Percentiles rank a stretch among this genome's conserved stretches.
Conservation (phyloP, 1,140 invertebrate genomes). For the Campoletis sonorensis region DNA sequence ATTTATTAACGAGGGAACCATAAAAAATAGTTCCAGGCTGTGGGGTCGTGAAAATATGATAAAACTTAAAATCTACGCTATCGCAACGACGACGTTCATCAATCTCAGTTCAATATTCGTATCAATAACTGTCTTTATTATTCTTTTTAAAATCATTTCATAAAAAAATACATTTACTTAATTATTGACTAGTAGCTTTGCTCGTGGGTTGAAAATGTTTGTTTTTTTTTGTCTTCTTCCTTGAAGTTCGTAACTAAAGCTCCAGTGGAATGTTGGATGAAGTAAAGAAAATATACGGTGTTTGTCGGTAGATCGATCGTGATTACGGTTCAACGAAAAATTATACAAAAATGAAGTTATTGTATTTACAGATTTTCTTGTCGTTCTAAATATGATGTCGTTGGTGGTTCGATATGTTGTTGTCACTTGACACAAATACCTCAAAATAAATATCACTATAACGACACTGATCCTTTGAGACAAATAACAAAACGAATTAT, state of each 20-base stretch:
- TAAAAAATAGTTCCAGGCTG: too few relatives aligned
- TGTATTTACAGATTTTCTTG: slow-evolving; percentile 4
- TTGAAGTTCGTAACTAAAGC: background rate
- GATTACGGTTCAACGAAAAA: background rate
- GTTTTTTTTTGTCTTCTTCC: slow-evolving; percentile 14
- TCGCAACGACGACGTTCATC: slow-evolving; percentile 22
- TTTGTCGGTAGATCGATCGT: background rate
- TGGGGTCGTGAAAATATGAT: background rate
- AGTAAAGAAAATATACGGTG: background rate
- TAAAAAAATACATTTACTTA: slow-evolving; percentile 71
- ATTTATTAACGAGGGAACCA: too few relatives aligned
- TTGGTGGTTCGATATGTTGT: background rate
- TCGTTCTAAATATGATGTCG: background rate
- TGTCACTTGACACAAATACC: background rate
- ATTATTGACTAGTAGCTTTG: slow-evolving; percentile 67
- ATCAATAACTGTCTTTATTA: slow-evolving; percentile 47
- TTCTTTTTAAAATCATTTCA: slow-evolving; percentile 53
- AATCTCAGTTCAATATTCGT: slow-evolving; percentile 38
- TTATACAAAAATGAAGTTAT: background rate
- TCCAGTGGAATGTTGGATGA: slow-evolving; percentile 11
- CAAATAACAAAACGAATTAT: too few relatives aligned
- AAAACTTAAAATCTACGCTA: background rate
- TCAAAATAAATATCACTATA: background rate
- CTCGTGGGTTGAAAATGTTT: slow-evolving; percentile 16
- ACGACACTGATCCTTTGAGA: background rate